Evolutionary conservation across 2,113 vertebrate genomes (phyloP).

Genomic region (Turdus rufiventris): DNA sequence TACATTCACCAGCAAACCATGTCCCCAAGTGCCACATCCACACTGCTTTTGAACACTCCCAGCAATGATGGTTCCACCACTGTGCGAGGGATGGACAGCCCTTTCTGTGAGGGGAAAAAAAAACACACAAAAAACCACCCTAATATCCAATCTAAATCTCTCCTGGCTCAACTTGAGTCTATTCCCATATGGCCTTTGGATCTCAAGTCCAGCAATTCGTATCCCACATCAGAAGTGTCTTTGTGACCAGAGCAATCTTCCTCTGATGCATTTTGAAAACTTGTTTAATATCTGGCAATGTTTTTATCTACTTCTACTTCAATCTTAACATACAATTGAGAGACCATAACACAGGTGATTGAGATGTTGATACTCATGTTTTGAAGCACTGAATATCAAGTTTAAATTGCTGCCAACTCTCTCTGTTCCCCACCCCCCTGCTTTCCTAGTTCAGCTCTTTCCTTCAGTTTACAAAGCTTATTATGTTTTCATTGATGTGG

Average conservation of each 20-base stretch:
- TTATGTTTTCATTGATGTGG: not conserved
- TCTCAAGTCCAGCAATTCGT: not conserved
- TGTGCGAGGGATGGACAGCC: not conserved
- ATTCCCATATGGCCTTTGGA: not conserved
- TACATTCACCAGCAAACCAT: fast-evolving
- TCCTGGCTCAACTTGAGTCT: not conserved
- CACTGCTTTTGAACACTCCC: not conserved
- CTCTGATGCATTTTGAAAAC: not conserved
- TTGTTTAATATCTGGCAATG: not conserved
- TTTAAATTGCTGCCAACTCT: not conserved
- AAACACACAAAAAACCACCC: not conserved
- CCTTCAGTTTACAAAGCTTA: not conserved
- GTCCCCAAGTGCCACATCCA: not conserved
- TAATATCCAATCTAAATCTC: not conserved
- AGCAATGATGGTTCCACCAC: not conserved
- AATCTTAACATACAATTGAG: not conserved
- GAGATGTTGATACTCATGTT: not conserved
- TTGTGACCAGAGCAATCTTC: not conserved
- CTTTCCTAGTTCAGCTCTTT: not conserved
- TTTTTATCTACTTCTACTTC: not conserved
- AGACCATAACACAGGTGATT: not conserved
- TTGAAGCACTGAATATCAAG: not conserved
- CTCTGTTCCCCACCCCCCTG: not conserved
- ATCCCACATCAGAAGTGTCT: no score
- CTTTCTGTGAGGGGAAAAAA: not conserved